Evolutionary conservation across 2,113 vertebrate species (phyloP).

Genomic region (Salvelinus alpinus): DNA sequence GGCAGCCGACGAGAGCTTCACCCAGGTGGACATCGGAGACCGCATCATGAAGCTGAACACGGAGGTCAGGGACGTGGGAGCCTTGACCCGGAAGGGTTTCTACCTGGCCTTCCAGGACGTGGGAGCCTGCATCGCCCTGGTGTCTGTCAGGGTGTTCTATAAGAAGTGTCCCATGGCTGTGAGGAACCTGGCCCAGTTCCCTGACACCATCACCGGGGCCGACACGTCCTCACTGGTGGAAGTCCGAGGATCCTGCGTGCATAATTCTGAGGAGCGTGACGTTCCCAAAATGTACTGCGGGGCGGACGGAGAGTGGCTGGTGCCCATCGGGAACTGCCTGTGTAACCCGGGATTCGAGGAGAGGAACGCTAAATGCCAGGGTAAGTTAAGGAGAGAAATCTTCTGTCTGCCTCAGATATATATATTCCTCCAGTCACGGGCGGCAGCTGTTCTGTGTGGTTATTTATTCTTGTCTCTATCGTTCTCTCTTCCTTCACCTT

Average conservation of each 20-base stretch:
- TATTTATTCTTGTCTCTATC: slow-evolving; percentile 29
- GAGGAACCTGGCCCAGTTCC: slow-evolving; percentile 94
- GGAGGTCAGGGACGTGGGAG: slow-evolving; percentile 91
- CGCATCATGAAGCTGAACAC: slow-evolving; percentile 99
- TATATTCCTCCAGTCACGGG: no score
- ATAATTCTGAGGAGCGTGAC: slow-evolving; percentile 96
- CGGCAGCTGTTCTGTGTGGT: background rate
- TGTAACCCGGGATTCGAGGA: slow-evolving; percentile 96
- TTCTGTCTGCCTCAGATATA: background rate
- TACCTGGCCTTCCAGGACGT: slow-evolving; percentile 99
- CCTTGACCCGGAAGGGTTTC: slow-evolving; percentile 88
- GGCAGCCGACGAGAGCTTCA: slow-evolving; percentile 97
- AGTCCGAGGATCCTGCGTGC: slow-evolving; percentile 94
- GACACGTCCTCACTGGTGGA: slow-evolving; percentile 97
- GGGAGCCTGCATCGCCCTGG: slow-evolving; percentile 94
- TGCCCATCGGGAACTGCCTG: slow-evolving; percentile 96
- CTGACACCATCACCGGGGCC: slow-evolving; percentile 92
- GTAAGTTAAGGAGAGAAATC: slow-evolving; percentile 70
- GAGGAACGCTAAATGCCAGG: slow-evolving; percentile 90
- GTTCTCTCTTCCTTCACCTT: background rate
- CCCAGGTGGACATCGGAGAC: slow-evolving; percentile 97
- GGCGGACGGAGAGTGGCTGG: slow-evolving; percentile 97
- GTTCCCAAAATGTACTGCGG: slow-evolving; percentile 99
- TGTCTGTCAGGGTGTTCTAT: slow-evolving; percentile 95
- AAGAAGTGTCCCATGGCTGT: slow-evolving; percentile 94